These are phyloP conservation scores for Dynastes grantii DNA, from an alignment of 2,888 invertebrate genomes.

Conservation along the genomic window DNA sequence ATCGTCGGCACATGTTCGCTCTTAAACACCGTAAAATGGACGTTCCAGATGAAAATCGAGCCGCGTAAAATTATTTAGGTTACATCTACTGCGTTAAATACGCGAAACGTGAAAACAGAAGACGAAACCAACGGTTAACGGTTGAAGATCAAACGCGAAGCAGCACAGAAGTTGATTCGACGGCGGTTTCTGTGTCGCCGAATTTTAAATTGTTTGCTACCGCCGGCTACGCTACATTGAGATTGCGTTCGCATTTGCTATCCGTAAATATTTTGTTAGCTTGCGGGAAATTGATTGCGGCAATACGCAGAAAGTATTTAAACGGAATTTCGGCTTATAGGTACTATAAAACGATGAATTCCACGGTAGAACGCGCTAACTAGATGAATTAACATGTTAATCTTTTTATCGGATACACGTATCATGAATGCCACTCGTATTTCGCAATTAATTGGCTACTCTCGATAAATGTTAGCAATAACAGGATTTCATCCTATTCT, in stretches of 20 bases:
- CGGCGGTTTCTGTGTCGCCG: constrained; percentile 15
- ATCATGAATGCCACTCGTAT: no score
- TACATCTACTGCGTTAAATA: constrained; percentile 22
- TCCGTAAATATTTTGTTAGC: constrained; percentile 29
- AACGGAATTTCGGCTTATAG: background rate
- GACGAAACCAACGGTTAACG: constrained; percentile 14
- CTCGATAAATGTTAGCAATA: background rate
- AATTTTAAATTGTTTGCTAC: background rate
- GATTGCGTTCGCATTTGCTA: background rate
- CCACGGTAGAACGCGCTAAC: background rate
- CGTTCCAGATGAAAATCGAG: constrained; percentile 4
- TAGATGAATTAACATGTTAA: background rate
- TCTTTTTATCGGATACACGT: background rate
- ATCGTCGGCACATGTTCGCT: background rate
- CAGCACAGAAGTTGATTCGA: constrained; percentile 3
- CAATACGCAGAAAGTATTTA: background rate
- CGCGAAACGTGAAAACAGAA: constrained; percentile 20
- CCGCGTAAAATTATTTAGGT: constrained; percentile 28
- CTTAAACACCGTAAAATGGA: constrained; percentile 10
- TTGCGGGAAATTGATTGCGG: constrained; percentile 4
- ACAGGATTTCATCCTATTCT: background rate
- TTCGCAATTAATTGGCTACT: no score
- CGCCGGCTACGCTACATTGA: background rate
- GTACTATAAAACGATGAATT: background rate
- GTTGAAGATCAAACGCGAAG: constrained; percentile 18